Base-by-base conservation (phyloP, 2,113 vertebrate species). In the Aspidoscelis tigris region DNA sequence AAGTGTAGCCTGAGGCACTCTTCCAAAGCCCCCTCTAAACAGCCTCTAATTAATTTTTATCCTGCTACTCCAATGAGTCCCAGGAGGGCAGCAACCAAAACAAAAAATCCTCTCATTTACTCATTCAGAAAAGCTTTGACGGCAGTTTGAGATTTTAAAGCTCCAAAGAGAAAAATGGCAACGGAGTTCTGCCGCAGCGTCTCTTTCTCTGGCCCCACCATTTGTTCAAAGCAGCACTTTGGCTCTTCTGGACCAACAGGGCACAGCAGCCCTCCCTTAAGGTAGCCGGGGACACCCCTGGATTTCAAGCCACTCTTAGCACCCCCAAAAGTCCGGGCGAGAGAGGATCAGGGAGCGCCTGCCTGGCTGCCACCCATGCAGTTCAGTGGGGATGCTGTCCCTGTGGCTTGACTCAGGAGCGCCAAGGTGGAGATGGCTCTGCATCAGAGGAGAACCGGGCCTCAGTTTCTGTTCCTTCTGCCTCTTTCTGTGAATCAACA, bases 11-110 rank as follows among this genome's bases (percentile, higher is more conserved):
- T 2, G 88, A 76, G 96, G 96, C 96, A 87, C 89, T 96, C 94
- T 95, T 95, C 95, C 95, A 96, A 95, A 96, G 95, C 95, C 95
- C 94, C 95, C 94, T 96, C 96, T 94, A 96, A 96, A 96, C 91
- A 93, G 95, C 93, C 94, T 95, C 96, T 96, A 96, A 96, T 96
- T 96, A 96, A 96, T 96, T 96, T 96, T 96, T 96, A 96, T 95
- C 95, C 95, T 96, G 95, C 95, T 95, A 96, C 95, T 95, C 95
- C 96, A 95, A 95, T 95, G 94, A 95, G 94, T 95, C 96, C 95
- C 94, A 83, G 88, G 96, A 94, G 96, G 86, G 87, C 92, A 89
- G 92, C 93, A 94, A 93, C 94, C 94, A 94, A 94, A 95, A 95
- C 94, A 89, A 90, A 89, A 88, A 44, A 86, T 22, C 76, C 89